Conservation (phyloP, 2,113 vertebrate genomes). For the Tetrax tetrax region DNA sequence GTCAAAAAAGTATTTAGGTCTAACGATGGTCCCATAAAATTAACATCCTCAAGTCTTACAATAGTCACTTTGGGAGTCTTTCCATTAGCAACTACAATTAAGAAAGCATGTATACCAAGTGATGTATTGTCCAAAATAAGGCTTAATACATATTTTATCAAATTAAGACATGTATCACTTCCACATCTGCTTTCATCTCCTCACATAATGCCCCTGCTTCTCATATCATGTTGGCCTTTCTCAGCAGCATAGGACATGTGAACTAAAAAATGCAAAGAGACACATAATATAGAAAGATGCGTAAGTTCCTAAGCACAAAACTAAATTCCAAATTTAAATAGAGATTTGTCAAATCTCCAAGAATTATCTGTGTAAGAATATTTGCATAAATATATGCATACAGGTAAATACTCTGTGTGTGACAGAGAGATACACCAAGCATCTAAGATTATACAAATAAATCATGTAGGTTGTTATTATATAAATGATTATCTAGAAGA, state of each 20-base stretch:
- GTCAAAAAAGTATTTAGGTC: not conserved
- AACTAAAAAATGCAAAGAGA: not conserved
- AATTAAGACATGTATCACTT: not conserved
- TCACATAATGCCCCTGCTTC: not conserved
- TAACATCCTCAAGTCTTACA: not conserved
- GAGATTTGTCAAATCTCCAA: not conserved
- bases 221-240: not conserved
- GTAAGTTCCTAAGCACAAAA: not conserved
- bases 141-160: not conserved
- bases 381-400: not conserved
- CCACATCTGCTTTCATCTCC: not conserved
- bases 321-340: not conserved
- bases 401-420: not conserved
- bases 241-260: accelerated
- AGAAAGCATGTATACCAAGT: not conserved
- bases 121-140: not conserved
- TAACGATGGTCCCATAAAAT: not conserved
- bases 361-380: not conserved
- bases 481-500: not conserved
- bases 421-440: not conserved
- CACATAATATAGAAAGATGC: not conserved
- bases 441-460: not conserved
- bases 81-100: not conserved
- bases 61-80: not conserved
- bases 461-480: not conserved